Evolutionary conservation across 2,888 invertebrate genomes (phyloP).

Genomic region (Tetanocera ferruginea): DNA sequence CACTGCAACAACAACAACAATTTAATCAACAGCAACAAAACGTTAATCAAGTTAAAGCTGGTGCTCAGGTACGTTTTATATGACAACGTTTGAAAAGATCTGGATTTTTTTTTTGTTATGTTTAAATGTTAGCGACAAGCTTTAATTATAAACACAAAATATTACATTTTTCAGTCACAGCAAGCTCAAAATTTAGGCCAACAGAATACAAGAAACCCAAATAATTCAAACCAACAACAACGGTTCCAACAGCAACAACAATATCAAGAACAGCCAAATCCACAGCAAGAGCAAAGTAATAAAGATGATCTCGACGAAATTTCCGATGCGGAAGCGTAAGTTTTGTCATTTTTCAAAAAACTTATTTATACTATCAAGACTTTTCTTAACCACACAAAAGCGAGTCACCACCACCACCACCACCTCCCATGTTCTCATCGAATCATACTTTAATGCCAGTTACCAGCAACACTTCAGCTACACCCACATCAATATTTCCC

Average conservation of each 20-base stretch:
- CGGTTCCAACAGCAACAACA: constrained; percentile 35
- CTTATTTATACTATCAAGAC: constrained; percentile 2
- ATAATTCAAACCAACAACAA: constrained; percentile 16
- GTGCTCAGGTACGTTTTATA: constrained; percentile 8
- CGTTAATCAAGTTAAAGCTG: constrained; percentile 1
- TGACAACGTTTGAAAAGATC: too few species aligned
- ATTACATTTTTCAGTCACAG: not conserved
- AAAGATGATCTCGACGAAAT: constrained; percentile 63
- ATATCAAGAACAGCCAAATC: constrained; percentile 24
- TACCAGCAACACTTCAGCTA: constrained; percentile 7
- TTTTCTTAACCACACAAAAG: not conserved
- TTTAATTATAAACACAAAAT: not conserved
- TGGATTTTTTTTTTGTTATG: too few species aligned
- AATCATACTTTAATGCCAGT: constrained; percentile 31
- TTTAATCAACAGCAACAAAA: not conserved
- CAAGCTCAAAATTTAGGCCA: not conserved
- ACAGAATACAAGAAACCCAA: not conserved
- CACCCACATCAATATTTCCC: constrained; percentile 55
- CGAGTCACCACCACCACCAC: constrained; percentile 47
- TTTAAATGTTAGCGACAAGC: too few species aligned
- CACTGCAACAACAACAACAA: constrained; percentile 12
- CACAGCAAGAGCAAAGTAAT: constrained; percentile 40
- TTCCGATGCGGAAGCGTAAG: constrained; percentile 67
- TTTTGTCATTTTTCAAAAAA: constrained; percentile 33
- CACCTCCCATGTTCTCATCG: constrained; percentile 48